Base-by-base conservation (phyloP, 2,888 invertebrate species). In the Cyaniris semiargus region DNA sequence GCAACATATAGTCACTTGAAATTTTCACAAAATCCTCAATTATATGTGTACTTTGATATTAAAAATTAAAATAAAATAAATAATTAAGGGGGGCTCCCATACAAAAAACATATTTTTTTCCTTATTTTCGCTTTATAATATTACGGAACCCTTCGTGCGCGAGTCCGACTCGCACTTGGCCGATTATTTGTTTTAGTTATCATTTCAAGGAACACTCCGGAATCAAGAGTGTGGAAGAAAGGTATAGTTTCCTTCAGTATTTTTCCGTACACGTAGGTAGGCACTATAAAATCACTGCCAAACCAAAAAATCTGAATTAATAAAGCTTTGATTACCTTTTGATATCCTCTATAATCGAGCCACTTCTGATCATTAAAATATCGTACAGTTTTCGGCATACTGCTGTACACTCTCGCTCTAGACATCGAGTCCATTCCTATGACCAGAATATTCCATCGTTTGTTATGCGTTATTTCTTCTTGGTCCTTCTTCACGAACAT, bases 361-460 rank as follows among this genome's bases (percentile, higher is more conserved):
- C 97, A 97, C 74, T 95, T 95, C 75, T 95, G 95, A 31, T 95
- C 91, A 34, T 95, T 91, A 48, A 98, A 90, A 85, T 96, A 96
- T 75, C 95, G 88, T 1, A 95, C 92, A 0, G 97, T 97, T 82
- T 94, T 93, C 0, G 97, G 97, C 95, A 98, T 96, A 21, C 96
- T 96, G 53, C 97, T 94, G 38, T 95, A 94, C 76, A 97, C 95
- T 88, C 98, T 97, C 15, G 96, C 94, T 76, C 97, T 94, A 0
- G 98, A 98, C 80, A 98, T 96, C 76, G 97, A 97, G 83, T 98
- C 97, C 81, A 98, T 96, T 34, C 98, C 98, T 31, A 98, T 86
- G 82, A 97, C 88, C n/a, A 98, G 89, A 4, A 98, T 95, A 79
- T 94, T 94, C 88, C 92, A 91, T 38, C 78, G 70, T 7, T 81